A percentile compares a stretch with the other conserved stretches of the same genome.
These are phyloP conservation scores for Gastracanthus pulcherrimus DNA, from an alignment of 2,888 invertebrate species.

Conservation along the genomic window DNA sequence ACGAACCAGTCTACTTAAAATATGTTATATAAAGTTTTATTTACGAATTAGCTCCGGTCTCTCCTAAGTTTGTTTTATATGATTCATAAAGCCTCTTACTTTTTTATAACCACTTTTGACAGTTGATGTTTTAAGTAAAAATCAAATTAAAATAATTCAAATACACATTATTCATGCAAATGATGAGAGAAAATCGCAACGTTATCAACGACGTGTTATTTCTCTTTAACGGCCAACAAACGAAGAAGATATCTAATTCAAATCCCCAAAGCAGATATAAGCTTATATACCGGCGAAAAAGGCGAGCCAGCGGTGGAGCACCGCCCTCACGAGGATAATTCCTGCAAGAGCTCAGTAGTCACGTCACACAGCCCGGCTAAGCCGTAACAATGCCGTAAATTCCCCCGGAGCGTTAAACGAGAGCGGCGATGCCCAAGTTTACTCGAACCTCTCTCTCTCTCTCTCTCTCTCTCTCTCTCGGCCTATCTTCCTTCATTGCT, in stretches of 20 bases:
- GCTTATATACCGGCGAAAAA: background rate
- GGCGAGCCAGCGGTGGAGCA: too few relatives aligned
- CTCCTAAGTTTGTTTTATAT: too few relatives aligned
- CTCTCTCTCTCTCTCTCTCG: background rate
- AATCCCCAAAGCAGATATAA: background rate
- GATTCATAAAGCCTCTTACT: too few relatives aligned
- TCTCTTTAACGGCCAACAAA: background rate
- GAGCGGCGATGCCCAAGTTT: background rate
- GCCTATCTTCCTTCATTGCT: too few relatives aligned
- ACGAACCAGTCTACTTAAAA: too few relatives aligned
- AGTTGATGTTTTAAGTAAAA: too few relatives aligned
- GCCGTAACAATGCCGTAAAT: slow-evolving; percentile 34
- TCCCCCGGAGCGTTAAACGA: background rate
- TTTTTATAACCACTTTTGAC: too few relatives aligned
- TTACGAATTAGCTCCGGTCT: too few relatives aligned
- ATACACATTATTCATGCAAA: too few relatives aligned
- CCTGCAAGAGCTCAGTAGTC: slow-evolving; percentile 17
- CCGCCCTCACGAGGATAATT: slow-evolving; percentile 18
- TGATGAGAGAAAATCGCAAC: background rate
- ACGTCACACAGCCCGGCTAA: background rate
- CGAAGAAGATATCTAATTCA: background rate
- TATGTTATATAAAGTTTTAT: too few relatives aligned
- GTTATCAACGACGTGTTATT: background rate
- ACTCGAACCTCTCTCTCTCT: too few relatives aligned
- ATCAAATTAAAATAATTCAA: too few relatives aligned